These are phyloP conservation scores for Sinodicranocentrus sp. DNA, from an alignment of 2,888 invertebrate species.

Conservation along the genomic window DNA sequence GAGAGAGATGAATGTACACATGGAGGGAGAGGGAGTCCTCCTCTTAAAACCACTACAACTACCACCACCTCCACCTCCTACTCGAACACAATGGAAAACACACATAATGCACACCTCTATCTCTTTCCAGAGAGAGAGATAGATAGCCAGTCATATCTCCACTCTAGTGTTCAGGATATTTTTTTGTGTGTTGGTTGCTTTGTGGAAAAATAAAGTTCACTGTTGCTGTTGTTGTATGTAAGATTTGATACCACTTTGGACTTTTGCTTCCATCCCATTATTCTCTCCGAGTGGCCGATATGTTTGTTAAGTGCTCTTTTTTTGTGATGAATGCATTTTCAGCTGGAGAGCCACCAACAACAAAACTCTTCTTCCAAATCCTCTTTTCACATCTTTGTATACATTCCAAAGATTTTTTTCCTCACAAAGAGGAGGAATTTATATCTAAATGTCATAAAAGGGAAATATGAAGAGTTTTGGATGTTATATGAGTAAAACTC, in stretches of 20 bases:
- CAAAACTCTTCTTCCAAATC: not conserved
- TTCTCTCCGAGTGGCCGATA: constrained; percentile 34
- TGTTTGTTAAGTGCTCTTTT: constrained; percentile 57
- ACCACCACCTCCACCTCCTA: constrained; percentile 20
- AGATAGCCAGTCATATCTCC: constrained; percentile 27
- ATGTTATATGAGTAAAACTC: not conserved
- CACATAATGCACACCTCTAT: constrained; percentile 20
- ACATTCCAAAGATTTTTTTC: no score
- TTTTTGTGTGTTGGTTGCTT: constrained; percentile 15
- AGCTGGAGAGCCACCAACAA: not conserved
- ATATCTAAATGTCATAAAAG: constrained; percentile 13
- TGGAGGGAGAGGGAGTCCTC: no score
- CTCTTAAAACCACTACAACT: constrained; percentile 14
- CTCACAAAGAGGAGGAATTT: constrained; percentile 1
- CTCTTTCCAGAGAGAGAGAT: constrained; percentile 25
- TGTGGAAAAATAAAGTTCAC: constrained; percentile 5
- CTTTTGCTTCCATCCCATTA: constrained; percentile 17
- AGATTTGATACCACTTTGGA: constrained; percentile 41
- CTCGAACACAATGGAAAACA: constrained; percentile 33
- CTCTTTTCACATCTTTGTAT: not conserved
- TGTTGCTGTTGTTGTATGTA: constrained; percentile 22
- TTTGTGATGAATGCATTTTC: constrained; percentile 47
- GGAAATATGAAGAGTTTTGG: constrained; percentile 1
- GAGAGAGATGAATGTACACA: not conserved
- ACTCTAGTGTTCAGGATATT: not conserved